These are phyloP conservation scores for Enteromius mattozi DNA, from an alignment of 2,797 vertebrate genomes.

Conservation along the genomic window DNA sequence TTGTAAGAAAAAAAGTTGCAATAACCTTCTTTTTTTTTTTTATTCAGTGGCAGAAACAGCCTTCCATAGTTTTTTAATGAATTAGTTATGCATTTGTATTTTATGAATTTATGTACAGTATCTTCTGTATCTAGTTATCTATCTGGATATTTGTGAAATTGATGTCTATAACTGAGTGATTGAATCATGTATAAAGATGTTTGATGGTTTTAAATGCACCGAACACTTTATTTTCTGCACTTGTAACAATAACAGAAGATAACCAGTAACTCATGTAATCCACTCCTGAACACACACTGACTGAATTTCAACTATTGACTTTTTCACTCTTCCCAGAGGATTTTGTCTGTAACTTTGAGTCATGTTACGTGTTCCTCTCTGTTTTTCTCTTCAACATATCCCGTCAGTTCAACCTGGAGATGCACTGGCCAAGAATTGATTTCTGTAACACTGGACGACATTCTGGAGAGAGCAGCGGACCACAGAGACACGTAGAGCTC, in stretches of 20 bases:
- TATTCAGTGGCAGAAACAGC: no score
- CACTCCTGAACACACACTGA: background rate
- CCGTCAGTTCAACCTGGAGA: background rate
- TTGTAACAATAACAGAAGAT: background rate
- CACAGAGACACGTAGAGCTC: background rate
- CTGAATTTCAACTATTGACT: background rate
- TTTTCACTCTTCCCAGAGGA: background rate
- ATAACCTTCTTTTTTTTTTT: no score
- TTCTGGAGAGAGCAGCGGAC: background rate
- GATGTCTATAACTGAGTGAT: background rate
- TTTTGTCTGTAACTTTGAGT: background rate
- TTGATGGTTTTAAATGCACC: background rate
- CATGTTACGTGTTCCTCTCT: background rate
- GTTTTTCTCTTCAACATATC: background rate
- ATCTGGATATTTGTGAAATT: no score
- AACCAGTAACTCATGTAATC: background rate
- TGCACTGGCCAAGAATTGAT: background rate
- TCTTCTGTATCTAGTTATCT: no score
- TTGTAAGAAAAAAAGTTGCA: no score
- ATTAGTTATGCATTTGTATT: no score
- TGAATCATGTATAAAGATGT: background rate
- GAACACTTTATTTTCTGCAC: background rate
- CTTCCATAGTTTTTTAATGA: no score
- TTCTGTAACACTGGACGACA: background rate
- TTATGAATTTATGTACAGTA: no score